Evolutionary conservation across 2,797 vertebrate genomes (phyloP).

Genomic region (Halcyon smyrnensis): DNA sequence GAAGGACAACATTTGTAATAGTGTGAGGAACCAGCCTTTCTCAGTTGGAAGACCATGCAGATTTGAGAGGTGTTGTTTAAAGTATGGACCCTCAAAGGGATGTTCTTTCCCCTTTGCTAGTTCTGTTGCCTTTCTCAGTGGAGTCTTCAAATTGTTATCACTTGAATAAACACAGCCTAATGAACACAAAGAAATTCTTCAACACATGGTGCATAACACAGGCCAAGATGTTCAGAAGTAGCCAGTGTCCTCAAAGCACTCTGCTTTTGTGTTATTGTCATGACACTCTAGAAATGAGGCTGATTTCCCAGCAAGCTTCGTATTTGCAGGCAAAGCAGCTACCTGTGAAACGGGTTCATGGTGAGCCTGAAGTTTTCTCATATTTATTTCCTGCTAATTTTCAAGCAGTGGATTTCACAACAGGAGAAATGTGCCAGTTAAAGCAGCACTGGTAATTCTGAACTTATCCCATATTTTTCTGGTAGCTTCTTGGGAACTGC

Average conservation of each 20-base stretch:
- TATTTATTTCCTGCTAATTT: background rate
- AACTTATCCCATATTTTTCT: background rate
- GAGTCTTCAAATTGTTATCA: slow-evolving; percentile 14
- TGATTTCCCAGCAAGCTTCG: background rate
- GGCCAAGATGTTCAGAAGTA: slow-evolving; percentile 9
- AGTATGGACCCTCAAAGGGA: background rate
- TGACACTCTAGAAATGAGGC: background rate
- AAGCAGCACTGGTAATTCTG: background rate
- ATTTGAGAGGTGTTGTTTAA: slow-evolving; percentile 4
- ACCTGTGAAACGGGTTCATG: background rate
- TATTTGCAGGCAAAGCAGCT: background rate
- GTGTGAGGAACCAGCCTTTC: background rate
- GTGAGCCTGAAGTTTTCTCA: background rate
- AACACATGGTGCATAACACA: background rate
- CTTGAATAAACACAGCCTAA: slow-evolving; percentile 32
- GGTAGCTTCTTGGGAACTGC: background rate
- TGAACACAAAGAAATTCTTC: background rate
- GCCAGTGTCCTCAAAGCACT: background rate
- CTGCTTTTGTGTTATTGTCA: background rate
- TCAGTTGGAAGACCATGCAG: background rate
- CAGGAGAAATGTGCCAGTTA: background rate
- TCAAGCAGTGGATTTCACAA: background rate
- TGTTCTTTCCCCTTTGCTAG: background rate
- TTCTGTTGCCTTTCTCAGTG: slow-evolving; percentile 34
- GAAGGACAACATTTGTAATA: background rate